These are phyloP conservation scores for Galaxias olidus DNA, from an alignment of 2,797 vertebrate genomes.

Conservation along the genomic window DNA sequence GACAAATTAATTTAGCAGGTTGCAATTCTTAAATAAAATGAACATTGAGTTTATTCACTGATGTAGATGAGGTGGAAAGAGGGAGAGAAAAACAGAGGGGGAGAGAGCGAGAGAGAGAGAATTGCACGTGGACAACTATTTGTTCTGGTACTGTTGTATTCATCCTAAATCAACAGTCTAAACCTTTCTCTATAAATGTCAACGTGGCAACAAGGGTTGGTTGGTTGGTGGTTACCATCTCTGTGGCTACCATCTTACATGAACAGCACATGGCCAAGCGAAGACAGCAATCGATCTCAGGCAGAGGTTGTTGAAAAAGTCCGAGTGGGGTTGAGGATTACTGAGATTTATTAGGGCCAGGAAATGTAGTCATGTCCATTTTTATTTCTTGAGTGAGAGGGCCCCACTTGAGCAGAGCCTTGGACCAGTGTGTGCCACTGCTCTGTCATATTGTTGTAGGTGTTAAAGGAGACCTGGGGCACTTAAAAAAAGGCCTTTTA, in stretches of 20 bases:
- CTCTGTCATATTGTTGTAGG: conserved; percentile 72
- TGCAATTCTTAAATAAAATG: conserved; percentile 50
- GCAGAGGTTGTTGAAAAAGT: conserved; percentile 40
- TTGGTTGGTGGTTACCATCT: conserved; percentile 14
- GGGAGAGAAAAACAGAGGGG: conserved; percentile 5
- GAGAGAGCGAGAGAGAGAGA: conserved; percentile 16
- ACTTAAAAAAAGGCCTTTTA: conserved; percentile 68
- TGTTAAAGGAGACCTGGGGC: conserved; percentile 72
- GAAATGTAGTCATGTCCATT: conserved; percentile 58
- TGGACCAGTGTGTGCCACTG: conserved; percentile 40
- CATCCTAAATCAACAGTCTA: conserved; percentile 1
- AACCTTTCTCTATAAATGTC: background rate
- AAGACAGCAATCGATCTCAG: conserved; percentile 61
- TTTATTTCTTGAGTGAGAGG: conserved; percentile 40
- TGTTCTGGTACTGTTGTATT: conserved; percentile 9
- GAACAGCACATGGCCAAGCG: conserved; percentile 48
- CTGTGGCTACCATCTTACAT: conserved; percentile 40
- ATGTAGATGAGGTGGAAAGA: conserved; percentile 41
- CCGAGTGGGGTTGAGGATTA: background rate
- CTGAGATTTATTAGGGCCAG: conserved; percentile 77
- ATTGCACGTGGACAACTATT: conserved; percentile 17
- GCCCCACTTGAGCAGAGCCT: too few relatives aligned
- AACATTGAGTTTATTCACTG: conserved; percentile 62
- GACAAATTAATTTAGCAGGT: conserved; percentile 68
- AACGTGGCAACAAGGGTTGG: background rate